Base-by-base conservation (phyloP, 2,888 invertebrate genomes). In the Platycheirus albimanus region DNA sequence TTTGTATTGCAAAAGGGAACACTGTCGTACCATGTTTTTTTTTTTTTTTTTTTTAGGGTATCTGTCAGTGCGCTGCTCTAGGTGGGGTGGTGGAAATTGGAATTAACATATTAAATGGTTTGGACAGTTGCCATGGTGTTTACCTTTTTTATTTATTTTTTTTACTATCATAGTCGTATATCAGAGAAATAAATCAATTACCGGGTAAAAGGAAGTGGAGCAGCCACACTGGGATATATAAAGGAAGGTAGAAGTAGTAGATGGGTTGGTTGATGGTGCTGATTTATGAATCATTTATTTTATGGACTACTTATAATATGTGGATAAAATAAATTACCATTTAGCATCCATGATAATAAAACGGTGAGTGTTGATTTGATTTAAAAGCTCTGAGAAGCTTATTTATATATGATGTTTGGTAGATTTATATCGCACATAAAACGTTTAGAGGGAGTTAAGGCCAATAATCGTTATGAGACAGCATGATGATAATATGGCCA, bases 101-200 rank as follows among this genome's bases (percentile, higher is more conserved):
- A 45, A 72, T 67, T 72, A 38, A 61, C 72, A 66, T 61, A 66
- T 58, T 45, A 72, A 72, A 72, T 43, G 51, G 45, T 61, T 61
- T 78, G 64, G 58, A 45, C 63, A 67, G 72, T 78, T 72, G 66
- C 72, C 78, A 67, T 74, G 66, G 72, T 36, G 61, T 52, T 52
- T 74, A 74, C 61, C 72, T 72, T 67, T 52, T 43, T 58, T 41
- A 19, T 41, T 1, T 30, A 24, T 43, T 13, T 7, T 41, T 36
- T 13, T 24, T 41, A 10, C 8, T 11, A 58, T 58, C 58, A 15
- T 15, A 41, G 58, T 58, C 58, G 15, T 45, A 45, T 58, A 58
- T 58, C 58, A 58, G 58, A 58, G 43, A 11, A 58, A 58, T 61
- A 61, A 61, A 61, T 61, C 61, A 61, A 61, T 61, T 61, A 61